phyloP scores from a whole-genome alignment of 2,797 vertebrate species.

The Falco berigora region DNA sequence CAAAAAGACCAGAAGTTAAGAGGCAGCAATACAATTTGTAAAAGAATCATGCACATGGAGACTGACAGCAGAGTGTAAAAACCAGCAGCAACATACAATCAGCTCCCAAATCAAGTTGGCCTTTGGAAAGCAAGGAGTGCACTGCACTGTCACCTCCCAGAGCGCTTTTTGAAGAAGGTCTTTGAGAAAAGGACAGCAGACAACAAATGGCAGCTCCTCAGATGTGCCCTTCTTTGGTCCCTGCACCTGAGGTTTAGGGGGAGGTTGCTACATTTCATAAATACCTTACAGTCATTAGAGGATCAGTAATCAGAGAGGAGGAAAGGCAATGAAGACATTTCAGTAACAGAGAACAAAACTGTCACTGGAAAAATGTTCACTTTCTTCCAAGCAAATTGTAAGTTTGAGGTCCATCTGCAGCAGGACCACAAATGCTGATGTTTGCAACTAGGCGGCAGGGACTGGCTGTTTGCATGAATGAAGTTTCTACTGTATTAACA shows the following conservation, averaged over 20 bases:
- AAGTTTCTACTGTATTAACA: background rate
- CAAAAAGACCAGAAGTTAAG: background rate
- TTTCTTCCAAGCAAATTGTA: background rate
- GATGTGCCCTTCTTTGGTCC: background rate
- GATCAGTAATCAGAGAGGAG: background rate
- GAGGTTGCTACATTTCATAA: background rate
- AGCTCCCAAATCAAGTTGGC: background rate
- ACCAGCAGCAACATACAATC: background rate
- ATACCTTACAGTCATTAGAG: background rate
- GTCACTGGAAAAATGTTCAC: background rate
- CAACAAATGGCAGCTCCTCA: background rate
- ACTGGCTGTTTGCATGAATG: background rate
- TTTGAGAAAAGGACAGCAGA: background rate
- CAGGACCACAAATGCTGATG: background rate
- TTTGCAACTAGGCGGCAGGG: fast-evolving
- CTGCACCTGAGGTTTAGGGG: background rate
- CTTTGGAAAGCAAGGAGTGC: background rate
- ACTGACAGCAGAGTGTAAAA: background rate
- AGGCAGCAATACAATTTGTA: background rate
- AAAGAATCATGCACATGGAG: background rate
- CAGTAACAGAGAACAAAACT: background rate
- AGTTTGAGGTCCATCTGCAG: background rate
- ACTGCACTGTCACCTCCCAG: background rate
- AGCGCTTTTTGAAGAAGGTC: background rate
- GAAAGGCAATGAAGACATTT: background rate